A percentile compares a stretch with the other conserved stretches of the same genome.
Conservation (phyloP, 2,113 vertebrate species). For the Austrofundulus limnaeus region DNA sequence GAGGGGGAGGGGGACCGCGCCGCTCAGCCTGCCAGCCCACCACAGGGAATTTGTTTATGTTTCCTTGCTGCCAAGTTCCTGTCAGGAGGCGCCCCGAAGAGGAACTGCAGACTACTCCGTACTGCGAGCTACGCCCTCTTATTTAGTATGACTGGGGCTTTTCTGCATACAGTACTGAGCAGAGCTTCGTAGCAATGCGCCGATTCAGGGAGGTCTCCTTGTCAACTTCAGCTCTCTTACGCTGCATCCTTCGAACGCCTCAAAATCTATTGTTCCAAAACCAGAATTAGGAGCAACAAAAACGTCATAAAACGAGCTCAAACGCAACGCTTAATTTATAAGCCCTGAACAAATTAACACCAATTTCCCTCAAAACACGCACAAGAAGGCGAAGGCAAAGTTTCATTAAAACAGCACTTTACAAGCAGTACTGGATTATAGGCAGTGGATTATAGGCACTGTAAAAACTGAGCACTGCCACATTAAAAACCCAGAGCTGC, state of each 20-base stretch:
- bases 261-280: conserved; percentile 31
- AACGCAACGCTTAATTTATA: conserved; percentile 53
- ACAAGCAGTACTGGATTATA: conserved; percentile 52
- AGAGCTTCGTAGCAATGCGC: conserved; percentile 53
- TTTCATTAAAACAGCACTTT: conserved; percentile 54
- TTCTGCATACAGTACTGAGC: conserved; percentile 50
- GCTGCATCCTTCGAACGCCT: conserved; percentile 24
- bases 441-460: conserved; percentile 54
- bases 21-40: conserved; percentile 72
- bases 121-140: conserved; percentile 65
- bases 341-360: conserved; percentile 56
- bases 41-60: conserved; percentile 80
- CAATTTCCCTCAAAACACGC: conserved; percentile 47
- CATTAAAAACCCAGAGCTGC: conserved; percentile 50
- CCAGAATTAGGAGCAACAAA: conserved; percentile 20
- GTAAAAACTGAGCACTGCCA: conserved; percentile 60
- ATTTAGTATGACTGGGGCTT: conserved; percentile 46
- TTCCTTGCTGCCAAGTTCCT: conserved; percentile 81
- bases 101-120: conserved; percentile 76
- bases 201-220: conserved; percentile 62
- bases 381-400: conserved; percentile 46
- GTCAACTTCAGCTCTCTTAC: conserved; percentile 37
- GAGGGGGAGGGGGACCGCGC: conserved; percentile 19
- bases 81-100: conserved; percentile 78
- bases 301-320: conserved; percentile 36